These are phyloP conservation scores for Thera obeliscata DNA, from an alignment of 2,888 invertebrate genomes.

Conservation along the genomic window DNA sequence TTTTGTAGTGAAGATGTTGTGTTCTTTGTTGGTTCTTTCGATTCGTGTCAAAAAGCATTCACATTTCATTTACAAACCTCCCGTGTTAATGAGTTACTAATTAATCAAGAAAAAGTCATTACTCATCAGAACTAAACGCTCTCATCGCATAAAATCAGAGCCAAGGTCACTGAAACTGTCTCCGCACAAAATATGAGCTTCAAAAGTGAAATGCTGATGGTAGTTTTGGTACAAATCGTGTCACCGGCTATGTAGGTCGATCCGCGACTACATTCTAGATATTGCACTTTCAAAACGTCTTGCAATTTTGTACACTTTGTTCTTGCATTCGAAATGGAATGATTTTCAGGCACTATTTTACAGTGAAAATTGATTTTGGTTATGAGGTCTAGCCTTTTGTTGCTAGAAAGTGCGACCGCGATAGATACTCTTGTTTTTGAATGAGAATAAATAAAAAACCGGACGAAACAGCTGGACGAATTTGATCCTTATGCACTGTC, in stretches of 20 bases:
- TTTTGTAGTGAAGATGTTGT: background rate
- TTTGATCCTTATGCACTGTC: no score
- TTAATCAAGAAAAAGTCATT: background rate
- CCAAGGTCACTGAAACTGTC: slow-evolving; percentile 19
- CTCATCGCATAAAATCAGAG: background rate
- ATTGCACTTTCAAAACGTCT: slow-evolving; percentile 33
- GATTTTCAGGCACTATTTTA: background rate
- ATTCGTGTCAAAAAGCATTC: no score
- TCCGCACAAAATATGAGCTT: slow-evolving; percentile 2
- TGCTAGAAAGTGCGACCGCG: background rate
- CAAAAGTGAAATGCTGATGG: slow-evolving; percentile 26
- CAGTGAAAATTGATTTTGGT: background rate
- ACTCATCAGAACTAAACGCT: slow-evolving; percentile 4
- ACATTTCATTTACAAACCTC: background rate
- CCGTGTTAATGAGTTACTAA: background rate
- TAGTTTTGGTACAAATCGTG: slow-evolving; percentile 25
- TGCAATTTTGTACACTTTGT: slow-evolving; percentile 14
- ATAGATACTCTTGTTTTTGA: background rate
- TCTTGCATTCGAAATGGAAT: background rate
- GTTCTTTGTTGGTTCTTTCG: background rate
- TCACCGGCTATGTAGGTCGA: slow-evolving; percentile 31
- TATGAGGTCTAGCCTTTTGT: background rate
- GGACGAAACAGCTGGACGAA: no score
- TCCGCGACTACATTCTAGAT: slow-evolving; percentile 20
- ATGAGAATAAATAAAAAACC: no score